Conservation (phyloP, 2,113 vertebrate genomes). For the Burhinus oedicnemus region DNA sequence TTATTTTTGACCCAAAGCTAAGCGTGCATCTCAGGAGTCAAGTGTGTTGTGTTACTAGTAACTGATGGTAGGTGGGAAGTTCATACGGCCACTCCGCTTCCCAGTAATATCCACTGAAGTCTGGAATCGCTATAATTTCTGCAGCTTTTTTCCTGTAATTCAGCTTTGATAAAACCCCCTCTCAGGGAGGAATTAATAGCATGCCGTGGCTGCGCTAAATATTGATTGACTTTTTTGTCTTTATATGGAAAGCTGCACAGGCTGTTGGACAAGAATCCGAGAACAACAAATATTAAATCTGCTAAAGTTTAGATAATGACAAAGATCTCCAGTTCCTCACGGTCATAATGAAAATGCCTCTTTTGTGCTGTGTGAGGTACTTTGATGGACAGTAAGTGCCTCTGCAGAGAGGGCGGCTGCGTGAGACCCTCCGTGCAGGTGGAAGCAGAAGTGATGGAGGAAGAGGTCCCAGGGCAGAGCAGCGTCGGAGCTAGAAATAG, state of each 20-base stretch:
- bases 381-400: not conserved
- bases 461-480: not conserved
- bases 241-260: not conserved
- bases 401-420: not conserved
- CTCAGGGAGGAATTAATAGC: not conserved
- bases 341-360: accelerated
- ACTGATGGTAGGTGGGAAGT: not conserved
- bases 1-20: not conserved
- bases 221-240: not conserved
- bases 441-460: not conserved
- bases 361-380: not conserved
- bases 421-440: not conserved
- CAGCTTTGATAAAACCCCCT: not conserved
- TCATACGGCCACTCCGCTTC: not conserved
- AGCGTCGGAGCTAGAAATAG: not conserved
- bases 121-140: not conserved
- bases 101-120: not conserved
- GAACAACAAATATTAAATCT: not conserved
- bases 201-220: not conserved
- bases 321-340: not conserved
- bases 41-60: not conserved
- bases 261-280: not conserved
- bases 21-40: not conserved
- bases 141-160: conserved; percentile 10
- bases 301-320: not conserved